Conservation (phyloP, 2,113 vertebrate genomes). For the Leucopsar rothschildi region DNA sequence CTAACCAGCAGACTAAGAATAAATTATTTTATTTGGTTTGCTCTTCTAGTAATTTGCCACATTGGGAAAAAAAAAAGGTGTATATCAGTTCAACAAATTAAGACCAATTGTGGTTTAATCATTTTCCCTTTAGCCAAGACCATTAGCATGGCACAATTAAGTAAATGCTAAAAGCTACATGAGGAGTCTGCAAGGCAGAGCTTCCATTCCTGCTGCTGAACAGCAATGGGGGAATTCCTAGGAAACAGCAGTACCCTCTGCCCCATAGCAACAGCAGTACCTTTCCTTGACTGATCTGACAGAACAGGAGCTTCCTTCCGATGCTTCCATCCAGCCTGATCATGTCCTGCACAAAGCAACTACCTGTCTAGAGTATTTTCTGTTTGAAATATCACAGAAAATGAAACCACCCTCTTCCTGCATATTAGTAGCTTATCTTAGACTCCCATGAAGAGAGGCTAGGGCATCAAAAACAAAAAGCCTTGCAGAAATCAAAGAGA, state of each 20-base stretch:
- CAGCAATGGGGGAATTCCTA: neutral
- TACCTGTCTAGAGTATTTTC: neutral
- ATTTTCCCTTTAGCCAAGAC: slow-evolving; percentile 62
- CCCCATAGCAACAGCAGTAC: neutral
- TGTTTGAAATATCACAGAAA: neutral
- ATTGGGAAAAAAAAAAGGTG: slow-evolving; percentile 23
- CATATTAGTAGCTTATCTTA: neutral
- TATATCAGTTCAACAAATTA: slow-evolving; percentile 50
- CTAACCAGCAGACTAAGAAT: slow-evolving; percentile 3
- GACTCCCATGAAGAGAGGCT: neutral
- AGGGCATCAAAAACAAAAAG: neutral
- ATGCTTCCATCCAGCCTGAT: neutral
- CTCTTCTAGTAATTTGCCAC: slow-evolving; percentile 59
- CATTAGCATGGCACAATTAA: slow-evolving; percentile 51
- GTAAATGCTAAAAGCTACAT: slow-evolving; percentile 26
- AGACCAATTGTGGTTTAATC: slow-evolving; percentile 65
- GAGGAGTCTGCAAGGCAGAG: neutral
- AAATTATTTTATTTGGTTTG: slow-evolving; percentile 66
- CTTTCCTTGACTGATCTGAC: neutral
- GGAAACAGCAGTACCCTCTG: neutral
- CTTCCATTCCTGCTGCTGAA: neutral
- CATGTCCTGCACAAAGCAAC: neutral
- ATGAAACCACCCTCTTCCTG: neutral
- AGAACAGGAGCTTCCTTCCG: neutral
- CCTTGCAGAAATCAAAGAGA: neutral